Conservation (phyloP, 2,888 invertebrate species). For the Alentia gelatinosa region DNA sequence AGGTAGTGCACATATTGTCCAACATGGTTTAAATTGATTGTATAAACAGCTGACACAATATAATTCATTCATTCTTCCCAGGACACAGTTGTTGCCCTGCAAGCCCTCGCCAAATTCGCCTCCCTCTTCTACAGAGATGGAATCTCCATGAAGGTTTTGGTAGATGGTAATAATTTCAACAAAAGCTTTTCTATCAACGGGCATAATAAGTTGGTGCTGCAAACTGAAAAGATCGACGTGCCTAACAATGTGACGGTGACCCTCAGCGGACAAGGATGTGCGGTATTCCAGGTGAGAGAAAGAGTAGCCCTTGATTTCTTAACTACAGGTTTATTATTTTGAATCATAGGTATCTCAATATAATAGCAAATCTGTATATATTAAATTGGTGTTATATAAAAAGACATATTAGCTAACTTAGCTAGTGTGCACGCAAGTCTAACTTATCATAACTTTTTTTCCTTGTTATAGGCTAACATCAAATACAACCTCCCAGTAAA, state of each 20-base stretch:
- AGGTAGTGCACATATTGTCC: too few relatives aligned
- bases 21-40: too few relatives aligned
- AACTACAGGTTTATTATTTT: too few relatives aligned
- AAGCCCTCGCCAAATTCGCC: slow-evolving; percentile 77
- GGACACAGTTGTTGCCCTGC: slow-evolving; percentile 81
- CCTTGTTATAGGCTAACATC: slow-evolving; percentile 69
- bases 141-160: neutral
- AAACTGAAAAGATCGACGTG: slow-evolving; percentile 61
- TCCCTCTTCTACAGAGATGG: slow-evolving; percentile 66
- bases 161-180: slow-evolving; percentile 11
- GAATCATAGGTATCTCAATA: too few relatives aligned
- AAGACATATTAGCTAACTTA: too few relatives aligned
- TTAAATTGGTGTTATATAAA: too few relatives aligned
- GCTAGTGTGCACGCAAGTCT: too few relatives aligned
- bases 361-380: too few relatives aligned
- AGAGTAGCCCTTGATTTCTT: too few relatives aligned
- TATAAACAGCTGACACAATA: too few relatives aligned
- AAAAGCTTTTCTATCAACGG: slow-evolving; percentile 58
- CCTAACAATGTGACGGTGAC: slow-evolving; percentile 65
- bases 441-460: too few relatives aligned
- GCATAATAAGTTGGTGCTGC: slow-evolving; percentile 67
- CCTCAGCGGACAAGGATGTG: slow-evolving; percentile 72
- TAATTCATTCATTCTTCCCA: slow-evolving; percentile 59
- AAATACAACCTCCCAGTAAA: slow-evolving; percentile 68
- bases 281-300: slow-evolving; percentile 75